Percentiles rank a stretch among this genome's conserved stretches.
These are phyloP conservation scores for Synanthedon tipuliformis DNA, from an alignment of 2,888 invertebrate species.

Conservation along the genomic window DNA sequence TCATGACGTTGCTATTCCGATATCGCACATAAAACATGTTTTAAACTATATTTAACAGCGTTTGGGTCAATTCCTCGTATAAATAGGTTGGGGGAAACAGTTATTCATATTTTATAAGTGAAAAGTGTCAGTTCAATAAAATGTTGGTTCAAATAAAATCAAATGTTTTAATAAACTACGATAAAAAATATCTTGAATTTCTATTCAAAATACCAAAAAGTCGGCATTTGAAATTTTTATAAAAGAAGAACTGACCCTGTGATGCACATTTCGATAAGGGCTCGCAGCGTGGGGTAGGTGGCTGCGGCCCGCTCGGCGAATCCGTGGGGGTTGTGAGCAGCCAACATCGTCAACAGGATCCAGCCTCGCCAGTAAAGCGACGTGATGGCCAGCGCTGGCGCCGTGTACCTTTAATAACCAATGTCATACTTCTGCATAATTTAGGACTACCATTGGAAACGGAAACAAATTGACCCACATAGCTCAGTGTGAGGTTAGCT, in stretches of 20 bases:
- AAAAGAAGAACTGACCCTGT: conserved; percentile 74
- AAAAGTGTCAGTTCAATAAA: not conserved
- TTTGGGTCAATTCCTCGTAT: too few relatives aligned
- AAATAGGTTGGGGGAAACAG: not conserved
- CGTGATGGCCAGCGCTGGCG: conserved; percentile 92
- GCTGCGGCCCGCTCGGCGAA: conserved; percentile 91
- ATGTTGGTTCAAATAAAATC: too few relatives aligned
- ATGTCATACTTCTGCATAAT: too few relatives aligned
- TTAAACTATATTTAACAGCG: too few relatives aligned
- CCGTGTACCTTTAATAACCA: conserved; percentile 69
- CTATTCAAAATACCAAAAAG: too few relatives aligned
- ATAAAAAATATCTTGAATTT: too few relatives aligned
- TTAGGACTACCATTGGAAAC: not conserved
- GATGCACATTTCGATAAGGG: conserved; percentile 96
- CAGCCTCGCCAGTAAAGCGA: conserved; percentile 95
- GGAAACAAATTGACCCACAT: too few relatives aligned
- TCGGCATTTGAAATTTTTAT: too few relatives aligned
- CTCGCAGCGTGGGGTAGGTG: conserved; percentile 89
- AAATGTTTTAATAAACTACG: too few relatives aligned
- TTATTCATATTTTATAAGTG: not conserved
- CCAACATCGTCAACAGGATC: conserved; percentile 86
- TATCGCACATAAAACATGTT: too few relatives aligned
- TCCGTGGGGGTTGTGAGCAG: conserved; percentile 90
- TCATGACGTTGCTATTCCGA: not conserved
- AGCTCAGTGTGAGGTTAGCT: too few relatives aligned